phyloP scores from a whole-genome alignment of 92 coral and sea anemone genomes.

The Epizoanthus scotinus region DNA sequence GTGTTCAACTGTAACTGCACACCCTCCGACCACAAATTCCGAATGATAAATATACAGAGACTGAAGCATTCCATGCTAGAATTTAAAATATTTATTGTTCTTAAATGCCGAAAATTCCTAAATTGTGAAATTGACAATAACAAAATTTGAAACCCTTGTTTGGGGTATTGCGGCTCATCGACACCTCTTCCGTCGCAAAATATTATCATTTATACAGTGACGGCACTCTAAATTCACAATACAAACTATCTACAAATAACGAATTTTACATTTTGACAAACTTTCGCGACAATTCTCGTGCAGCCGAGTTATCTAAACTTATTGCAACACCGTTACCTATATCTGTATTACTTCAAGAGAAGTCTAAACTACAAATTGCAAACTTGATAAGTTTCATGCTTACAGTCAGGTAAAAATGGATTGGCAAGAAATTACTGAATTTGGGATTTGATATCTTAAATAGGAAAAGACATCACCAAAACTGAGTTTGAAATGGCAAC shows the following conservation, averaged over 20 bases:
- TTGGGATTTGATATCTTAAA: too few relatives aligned
- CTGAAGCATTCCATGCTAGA: background rate
- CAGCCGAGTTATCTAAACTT: background rate
- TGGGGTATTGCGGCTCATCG: background rate
- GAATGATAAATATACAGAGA: too few relatives aligned
- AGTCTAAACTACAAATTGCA: too few relatives aligned
- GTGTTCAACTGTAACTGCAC: too few relatives aligned
- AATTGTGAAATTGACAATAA: background rate
- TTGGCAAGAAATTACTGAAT: too few relatives aligned
- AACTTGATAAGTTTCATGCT: too few relatives aligned
- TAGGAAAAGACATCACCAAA: too few relatives aligned
- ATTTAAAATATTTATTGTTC: background rate
- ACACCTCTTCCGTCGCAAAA: slow-evolving; percentile 12
- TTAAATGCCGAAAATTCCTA: background rate
- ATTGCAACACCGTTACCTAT: too few relatives aligned
- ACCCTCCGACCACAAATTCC: too few relatives aligned
- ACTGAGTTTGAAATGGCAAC: too few relatives aligned
- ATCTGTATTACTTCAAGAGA: too few relatives aligned
- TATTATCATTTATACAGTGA: slow-evolving; percentile 2
- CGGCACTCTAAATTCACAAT: background rate
- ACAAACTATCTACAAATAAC: background rate
- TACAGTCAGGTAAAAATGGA: too few relatives aligned
- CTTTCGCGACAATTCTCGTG: background rate
- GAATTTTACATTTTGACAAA: background rate
- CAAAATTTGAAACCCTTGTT: background rate